A percentile compares a stretch with the other conserved stretches of the same genome.
phyloP scores from a whole-genome alignment of 1,140 invertebrate genomes.

The Popillia japonica region DNA sequence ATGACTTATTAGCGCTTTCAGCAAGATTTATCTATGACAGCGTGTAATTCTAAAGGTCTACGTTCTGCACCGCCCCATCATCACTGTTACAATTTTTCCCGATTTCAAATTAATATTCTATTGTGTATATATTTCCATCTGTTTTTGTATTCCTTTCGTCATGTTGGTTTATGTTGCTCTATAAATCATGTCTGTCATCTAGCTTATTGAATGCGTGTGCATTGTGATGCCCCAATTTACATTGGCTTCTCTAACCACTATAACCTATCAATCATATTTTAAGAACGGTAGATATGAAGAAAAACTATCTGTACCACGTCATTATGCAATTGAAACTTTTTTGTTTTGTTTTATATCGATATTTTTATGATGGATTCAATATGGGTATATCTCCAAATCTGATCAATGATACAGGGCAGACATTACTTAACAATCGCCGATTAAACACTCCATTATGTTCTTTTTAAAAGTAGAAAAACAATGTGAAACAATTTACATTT shows the following conservation, averaged over 20 bases:
- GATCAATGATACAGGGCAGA: too few relatives aligned
- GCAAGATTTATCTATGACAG: constrained; percentile 30
- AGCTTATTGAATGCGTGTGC: constrained; percentile 26
- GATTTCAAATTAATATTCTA: constrained; percentile 34
- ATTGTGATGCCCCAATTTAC: constrained; percentile 28
- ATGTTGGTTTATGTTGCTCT: constrained; percentile 19
- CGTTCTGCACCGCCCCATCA: constrained; percentile 12
- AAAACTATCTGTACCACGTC: neutral
- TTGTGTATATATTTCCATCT: constrained; percentile 25
- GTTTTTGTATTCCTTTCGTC: constrained; percentile 25
- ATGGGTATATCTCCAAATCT: too few relatives aligned
- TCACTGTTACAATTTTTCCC: constrained; percentile 30
- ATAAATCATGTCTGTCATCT: constrained; percentile 30
- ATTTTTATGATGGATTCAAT: too few relatives aligned
- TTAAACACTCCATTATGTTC: too few relatives aligned
- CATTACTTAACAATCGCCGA: too few relatives aligned
- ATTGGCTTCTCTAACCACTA: constrained; percentile 2
- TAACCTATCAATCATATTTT: constrained; percentile 14
- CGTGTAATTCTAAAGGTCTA: constrained; percentile 5
- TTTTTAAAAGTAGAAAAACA: too few relatives aligned
- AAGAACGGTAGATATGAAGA: neutral
- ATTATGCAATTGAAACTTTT: neutral
- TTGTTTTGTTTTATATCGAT: neutral
- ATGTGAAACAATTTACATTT: too few relatives aligned
- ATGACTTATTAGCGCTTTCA: constrained; percentile 32